Base-by-base conservation (phyloP, 2,797 vertebrate species). In the Trachops cirrhosus region DNA sequence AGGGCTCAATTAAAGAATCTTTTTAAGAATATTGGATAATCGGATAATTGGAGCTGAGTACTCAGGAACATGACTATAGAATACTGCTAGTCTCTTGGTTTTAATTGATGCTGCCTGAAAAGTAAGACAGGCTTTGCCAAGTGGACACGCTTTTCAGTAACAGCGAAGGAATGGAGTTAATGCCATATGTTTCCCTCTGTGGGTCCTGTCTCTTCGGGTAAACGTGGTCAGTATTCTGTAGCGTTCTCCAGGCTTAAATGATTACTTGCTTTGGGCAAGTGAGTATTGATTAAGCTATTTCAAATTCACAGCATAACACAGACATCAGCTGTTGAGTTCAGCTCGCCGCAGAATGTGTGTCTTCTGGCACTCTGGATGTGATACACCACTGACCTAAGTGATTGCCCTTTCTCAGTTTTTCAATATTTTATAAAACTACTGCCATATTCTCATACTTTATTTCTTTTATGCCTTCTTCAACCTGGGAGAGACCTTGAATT, bases 61-160 rank as follows among this genome's bases (percentile, higher is more conserved):
- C 96, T 97, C 88, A 94, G 96, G 94, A 97, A 79, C 57, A 50
- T 73, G 87, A 79, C 91, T 62, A 1, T 74, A 88, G 92, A 73
- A 52, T 39, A 57, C 41, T 48, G 75, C 59, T 88, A 6, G n/a
- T 77, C 78, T 96, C 83, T 91, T 80, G 89, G 79, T 96, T 93
- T 97, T 94, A 89, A 86, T 77, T 84, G 86, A 75, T 24, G 59
- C 83, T 89, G 37, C 52, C 50, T 94, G 86, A 86, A 89, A 91
- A 94, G 67, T 67, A 89, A 92, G 89, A 89, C 16, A n/a, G 44
- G 85, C 86, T 92, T 77, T 94, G 88, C 79, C 71, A 97, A 77
- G 24, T 70, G 34, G 91, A 77, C 80, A 54, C 39, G n/a, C 68
- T 86, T 93, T 93, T 77, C 82, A 86, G 68, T 68, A n/a, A 59